Percentiles rank a stretch among this genome's conserved stretches.
phyloP scores from a whole-genome alignment of 2,888 invertebrate genomes.

The Mechanitis messenoides region DNA sequence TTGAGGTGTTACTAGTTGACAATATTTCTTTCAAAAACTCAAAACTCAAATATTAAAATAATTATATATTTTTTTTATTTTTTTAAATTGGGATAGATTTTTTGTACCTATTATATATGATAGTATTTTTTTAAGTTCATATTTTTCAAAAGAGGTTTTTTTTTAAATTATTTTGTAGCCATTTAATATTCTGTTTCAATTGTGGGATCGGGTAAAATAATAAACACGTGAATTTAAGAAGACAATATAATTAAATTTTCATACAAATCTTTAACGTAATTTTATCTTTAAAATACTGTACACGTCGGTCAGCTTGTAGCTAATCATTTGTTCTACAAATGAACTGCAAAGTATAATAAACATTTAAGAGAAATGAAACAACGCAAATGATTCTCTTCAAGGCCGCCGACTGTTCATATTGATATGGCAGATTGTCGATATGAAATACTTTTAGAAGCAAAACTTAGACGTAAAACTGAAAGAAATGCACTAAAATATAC shows the following conservation, averaged over 20 bases:
- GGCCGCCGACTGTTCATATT: constrained; percentile 64
- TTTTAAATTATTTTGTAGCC: no score
- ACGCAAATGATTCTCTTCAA: constrained; percentile 61
- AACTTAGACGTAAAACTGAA: constrained; percentile 57
- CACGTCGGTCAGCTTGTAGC: constrained; percentile 67
- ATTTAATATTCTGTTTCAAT: no score
- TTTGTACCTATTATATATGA: no score
- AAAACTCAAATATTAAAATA: no score
- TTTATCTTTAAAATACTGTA: constrained; percentile 88
- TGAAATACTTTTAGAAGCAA: constrained; percentile 71
- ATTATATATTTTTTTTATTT: no score
- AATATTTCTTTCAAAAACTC: no score
- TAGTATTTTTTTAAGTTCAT: no score
- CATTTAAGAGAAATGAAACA: constrained; percentile 28
- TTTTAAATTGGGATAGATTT: no score
- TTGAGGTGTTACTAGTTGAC: no score
- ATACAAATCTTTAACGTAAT: constrained; percentile 88
- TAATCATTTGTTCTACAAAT: constrained; percentile 52
- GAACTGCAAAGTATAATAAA: constrained; percentile 27
- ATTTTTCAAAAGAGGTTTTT: no score
- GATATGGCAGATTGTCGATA: constrained; percentile 84
- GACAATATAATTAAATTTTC: constrained; percentile 82
- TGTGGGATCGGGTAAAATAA: constrained; percentile 18
- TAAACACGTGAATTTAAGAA: constrained; percentile 63
- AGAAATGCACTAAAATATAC: constrained; percentile 65